phyloP scores from a whole-genome alignment of 2,888 invertebrate species.

The Lepeophtheirus nordmannii region DNA sequence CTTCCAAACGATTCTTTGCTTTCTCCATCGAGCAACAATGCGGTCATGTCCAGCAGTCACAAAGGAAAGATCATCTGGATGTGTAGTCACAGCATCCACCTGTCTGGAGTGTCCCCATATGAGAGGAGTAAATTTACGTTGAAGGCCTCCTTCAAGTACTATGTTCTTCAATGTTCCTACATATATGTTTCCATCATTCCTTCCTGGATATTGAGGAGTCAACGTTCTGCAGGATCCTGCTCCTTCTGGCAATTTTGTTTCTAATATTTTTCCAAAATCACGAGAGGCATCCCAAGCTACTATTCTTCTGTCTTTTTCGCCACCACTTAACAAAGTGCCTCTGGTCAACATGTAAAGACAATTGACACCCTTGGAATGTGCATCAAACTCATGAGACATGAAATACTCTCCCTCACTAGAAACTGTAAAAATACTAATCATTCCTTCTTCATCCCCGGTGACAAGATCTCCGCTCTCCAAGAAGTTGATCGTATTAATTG shows the following conservation, averaged over 20 bases:
- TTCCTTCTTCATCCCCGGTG: constrained; percentile 78
- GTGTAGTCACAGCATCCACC: constrained; percentile 70
- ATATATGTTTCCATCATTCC: constrained; percentile 76
- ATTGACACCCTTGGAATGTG: constrained; percentile 39
- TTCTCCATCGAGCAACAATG: constrained; percentile 74
- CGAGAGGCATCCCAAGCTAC: constrained; percentile 82
- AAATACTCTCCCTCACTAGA: constrained; percentile 78
- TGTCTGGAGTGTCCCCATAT: constrained; percentile 76
- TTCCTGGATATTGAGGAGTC: constrained; percentile 68
- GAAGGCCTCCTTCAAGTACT: constrained; percentile 74
- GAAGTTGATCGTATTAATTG: constrained; percentile 61
- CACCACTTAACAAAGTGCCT: constrained; percentile 74
- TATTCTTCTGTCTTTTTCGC: constrained; percentile 73
- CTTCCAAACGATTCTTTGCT: constrained; percentile 69
- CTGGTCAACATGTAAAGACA: constrained; percentile 74
- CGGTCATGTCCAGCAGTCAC: constrained; percentile 83
- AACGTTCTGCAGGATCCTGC: constrained; percentile 62
- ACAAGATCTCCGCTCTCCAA: constrained; percentile 81
- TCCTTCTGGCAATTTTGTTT: constrained; percentile 72
- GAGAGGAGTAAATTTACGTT: constrained; percentile 68
- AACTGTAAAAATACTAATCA: constrained; percentile 74
- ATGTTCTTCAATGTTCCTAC: constrained; percentile 78
- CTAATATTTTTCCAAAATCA: constrained; percentile 74
- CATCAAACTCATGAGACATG: constrained; percentile 35
- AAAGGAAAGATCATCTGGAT: constrained; percentile 77